Base-by-base conservation (phyloP, 2,888 invertebrate genomes). In the Hecatera dysodea region DNA sequence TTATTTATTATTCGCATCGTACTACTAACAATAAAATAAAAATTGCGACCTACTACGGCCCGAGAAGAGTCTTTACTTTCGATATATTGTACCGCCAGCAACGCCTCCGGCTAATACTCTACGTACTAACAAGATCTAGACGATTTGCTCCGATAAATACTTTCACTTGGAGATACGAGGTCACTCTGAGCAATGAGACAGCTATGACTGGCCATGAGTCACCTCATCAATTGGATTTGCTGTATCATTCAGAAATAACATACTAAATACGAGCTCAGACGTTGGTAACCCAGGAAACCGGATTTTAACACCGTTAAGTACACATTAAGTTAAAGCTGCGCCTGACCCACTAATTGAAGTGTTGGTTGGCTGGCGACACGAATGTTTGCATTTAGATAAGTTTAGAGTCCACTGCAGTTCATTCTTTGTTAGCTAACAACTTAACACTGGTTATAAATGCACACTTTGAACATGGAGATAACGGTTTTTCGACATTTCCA, bases 261-360 rank as follows among this genome's bases (percentile, higher is more conserved):
- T 72, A 82, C 75, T 78, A 82, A 88, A 79, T 83, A 85, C 86
- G 75, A 82, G 75, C 78, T 80, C 78, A 79, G 81, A 80, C 75
- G 80, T 76, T 82, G 86, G 87, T 82, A 86, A 82, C 82, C 88
- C 83, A 78, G 81, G 84, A 86, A 91, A 93, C 92, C 92, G 91
- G 92, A 89, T 92, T 92, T 87, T 74, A 76, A 85, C 83, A 92
- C 95, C 94, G 95, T 95, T 95, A 95, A 93, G 87, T 86, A 90
- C 82, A 92, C 90, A 88, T 91, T 88, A 88, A 87, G 85, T 85
- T 88, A 87, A 90, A 89, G 84, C 88, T 88, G 81, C 80, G 88
- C 80, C 85, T 93, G 95, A 92, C 94, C 93, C 88, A 94, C 92
- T 93, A 91, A 90, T 92, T 91, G 89, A 87, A 88, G 84, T 86